phyloP scores from a whole-genome alignment of 2,113 vertebrate genomes.

The Lophochroa leadbeateri region DNA sequence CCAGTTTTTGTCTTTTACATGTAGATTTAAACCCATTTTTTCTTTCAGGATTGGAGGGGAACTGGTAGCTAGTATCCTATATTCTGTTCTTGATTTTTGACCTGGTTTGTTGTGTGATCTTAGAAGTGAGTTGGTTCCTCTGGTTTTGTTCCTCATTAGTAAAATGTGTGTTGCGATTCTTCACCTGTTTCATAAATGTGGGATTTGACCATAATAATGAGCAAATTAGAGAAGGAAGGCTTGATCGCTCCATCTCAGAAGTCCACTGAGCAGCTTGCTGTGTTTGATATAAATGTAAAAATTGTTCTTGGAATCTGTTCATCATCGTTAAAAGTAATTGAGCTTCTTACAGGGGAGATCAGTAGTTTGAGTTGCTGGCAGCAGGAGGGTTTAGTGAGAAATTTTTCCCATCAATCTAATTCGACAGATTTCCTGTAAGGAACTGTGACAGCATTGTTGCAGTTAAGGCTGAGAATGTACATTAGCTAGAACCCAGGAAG shows the following conservation, averaged over 20 bases:
- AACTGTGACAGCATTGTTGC: not conserved
- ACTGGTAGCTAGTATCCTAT: not conserved
- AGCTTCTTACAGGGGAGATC: not conserved
- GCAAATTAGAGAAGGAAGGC: not conserved
- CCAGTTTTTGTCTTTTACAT: not conserved
- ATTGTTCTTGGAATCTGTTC: not conserved
- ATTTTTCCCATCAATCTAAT: not conserved
- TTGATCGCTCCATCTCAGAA: not conserved
- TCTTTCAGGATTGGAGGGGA: not conserved
- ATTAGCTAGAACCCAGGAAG: not conserved
- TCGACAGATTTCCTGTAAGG: slow-evolving; percentile 2
- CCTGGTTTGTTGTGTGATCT: not conserved
- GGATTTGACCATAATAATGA: not conserved
- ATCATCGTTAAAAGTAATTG: not conserved
- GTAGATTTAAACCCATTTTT: not conserved
- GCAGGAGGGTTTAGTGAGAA: not conserved
- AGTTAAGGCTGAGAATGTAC: not conserved
- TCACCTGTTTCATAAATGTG: not conserved
- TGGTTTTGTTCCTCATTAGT: not conserved
- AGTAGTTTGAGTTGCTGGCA: not conserved
- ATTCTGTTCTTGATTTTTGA: not conserved
- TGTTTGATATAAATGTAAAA: not conserved
- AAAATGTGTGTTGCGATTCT: not conserved
- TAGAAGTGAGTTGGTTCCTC: not conserved
- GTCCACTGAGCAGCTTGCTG: not conserved